Percentiles rank a stretch among this genome's conserved stretches.
Evolutionary conservation across 2,113 vertebrate species (phyloP).

Genomic region (Phylloscopus trochiloides): DNA sequence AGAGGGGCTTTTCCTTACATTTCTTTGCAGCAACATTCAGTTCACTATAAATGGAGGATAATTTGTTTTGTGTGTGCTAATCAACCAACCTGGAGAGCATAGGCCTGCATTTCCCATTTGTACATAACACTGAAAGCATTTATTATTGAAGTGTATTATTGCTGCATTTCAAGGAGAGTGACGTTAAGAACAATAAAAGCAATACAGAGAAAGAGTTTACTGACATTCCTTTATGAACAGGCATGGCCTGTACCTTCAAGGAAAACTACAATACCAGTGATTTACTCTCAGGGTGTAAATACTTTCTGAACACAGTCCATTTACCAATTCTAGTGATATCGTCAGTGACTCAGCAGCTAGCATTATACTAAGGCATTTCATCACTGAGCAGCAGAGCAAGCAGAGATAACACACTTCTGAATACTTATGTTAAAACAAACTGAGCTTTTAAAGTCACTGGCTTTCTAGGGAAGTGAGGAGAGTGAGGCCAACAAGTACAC

Average conservation of each 20-base stretch:
- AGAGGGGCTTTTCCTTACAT: neutral
- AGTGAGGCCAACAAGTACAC: neutral
- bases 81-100: neutral
- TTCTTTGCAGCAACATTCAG: neutral
- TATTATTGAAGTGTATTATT: neutral
- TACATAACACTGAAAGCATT: fast-evolving
- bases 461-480: neutral
- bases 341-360: constrained; percentile 39
- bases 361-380: neutral
- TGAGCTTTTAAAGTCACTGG: neutral
- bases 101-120: neutral
- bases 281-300: neutral
- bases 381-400: neutral
- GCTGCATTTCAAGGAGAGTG: neutral
- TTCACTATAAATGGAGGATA: neutral
- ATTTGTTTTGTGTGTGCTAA: neutral
- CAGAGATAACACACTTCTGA: neutral
- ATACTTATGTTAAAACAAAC: neutral
- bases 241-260: neutral
- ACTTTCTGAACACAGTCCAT: neutral
- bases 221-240: neutral
- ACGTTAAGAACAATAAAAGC: neutral
- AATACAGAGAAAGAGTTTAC: neutral
- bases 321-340: neutral
- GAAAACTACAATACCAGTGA: neutral